A percentile compares a stretch with the other conserved stretches of the same genome.
Evolutionary conservation across 2,113 vertebrate genomes (phyloP).

Genomic region (Ploceus nigricollis): DNA sequence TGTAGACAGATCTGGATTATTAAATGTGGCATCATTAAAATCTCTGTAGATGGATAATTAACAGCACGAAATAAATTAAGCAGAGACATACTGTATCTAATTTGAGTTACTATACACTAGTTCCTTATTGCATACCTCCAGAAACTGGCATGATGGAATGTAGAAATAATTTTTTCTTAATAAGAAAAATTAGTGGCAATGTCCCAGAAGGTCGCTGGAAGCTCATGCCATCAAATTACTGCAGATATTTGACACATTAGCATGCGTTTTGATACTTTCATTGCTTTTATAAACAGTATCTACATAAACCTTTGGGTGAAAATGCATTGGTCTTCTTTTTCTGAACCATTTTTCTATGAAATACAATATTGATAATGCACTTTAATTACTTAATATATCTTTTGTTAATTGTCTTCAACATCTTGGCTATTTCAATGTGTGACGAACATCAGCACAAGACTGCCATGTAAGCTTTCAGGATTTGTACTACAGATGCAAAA

Average conservation of each 20-base stretch:
- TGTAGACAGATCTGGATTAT: slow-evolving; percentile 2
- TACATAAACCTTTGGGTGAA: neutral
- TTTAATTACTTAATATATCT: neutral
- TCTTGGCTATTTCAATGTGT: neutral
- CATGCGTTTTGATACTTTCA: neutral
- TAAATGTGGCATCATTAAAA: slow-evolving; percentile 46
- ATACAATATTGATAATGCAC: neutral
- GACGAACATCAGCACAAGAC: neutral
- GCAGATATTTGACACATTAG: neutral
- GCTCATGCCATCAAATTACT: slow-evolving; percentile 18
- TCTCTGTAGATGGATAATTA: slow-evolving; percentile 58
- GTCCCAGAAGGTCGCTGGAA: neutral
- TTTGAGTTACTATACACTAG: slow-evolving; percentile 13
- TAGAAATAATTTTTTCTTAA: slow-evolving; percentile 27
- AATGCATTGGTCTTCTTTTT: neutral
- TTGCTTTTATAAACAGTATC: neutral
- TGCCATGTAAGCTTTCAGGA: neutral
- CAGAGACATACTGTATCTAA: slow-evolving; percentile 20
- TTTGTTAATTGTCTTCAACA: neutral
- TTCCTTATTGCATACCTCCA: neutral
- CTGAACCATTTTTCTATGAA: neutral
- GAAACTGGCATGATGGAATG: neutral
- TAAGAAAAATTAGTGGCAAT: neutral
- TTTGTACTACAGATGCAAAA: neutral
- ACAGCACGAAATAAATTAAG: slow-evolving; percentile 60